Conservation (phyloP, 2,797 vertebrate genomes). For the Furcifer pardalis region DNA sequence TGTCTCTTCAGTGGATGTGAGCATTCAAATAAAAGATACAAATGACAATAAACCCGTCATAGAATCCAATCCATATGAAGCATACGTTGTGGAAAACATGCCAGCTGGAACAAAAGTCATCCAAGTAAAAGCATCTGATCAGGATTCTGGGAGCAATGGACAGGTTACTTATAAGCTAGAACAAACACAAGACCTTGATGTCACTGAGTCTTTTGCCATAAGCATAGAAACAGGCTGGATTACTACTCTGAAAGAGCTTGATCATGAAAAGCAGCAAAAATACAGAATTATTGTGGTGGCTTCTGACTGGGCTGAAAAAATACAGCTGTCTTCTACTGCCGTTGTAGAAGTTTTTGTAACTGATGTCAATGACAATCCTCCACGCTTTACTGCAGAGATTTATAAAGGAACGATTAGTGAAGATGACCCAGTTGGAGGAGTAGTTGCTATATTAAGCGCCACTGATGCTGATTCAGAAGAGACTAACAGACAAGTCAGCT, state of each 20-base stretch:
- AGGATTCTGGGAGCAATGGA: conserved; percentile 91
- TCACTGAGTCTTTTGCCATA: conserved; percentile 88
- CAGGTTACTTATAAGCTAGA: conserved; percentile 90
- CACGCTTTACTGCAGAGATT: conserved; percentile 94
- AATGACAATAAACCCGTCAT: conserved; percentile 94
- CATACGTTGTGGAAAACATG: conserved; percentile 91
- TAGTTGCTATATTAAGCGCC: conserved; percentile 95
- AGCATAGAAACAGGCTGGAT: conserved; percentile 94
- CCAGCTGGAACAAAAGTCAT: conserved; percentile 88
- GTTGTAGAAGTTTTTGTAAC: conserved; percentile 89
- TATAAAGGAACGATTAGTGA: conserved; percentile 99
- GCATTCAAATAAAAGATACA: conserved; percentile 92
- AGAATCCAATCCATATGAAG: conserved; percentile 91
- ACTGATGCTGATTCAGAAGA: conserved; percentile 92
- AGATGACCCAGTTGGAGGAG: conserved; percentile 91
- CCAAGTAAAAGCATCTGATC: conserved; percentile 90
- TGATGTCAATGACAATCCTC: conserved; percentile 95
- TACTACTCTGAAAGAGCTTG: conserved; percentile 90
- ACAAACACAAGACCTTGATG: conserved; percentile 81
- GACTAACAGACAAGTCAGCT: conserved; percentile 90
- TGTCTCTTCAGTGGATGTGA: conserved; percentile 85
- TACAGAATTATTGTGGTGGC: conserved; percentile 86
- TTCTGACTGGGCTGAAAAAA: conserved; percentile 89
- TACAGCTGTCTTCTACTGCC: conserved; percentile 83
- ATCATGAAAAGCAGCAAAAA: conserved; percentile 84